phyloP scores from a whole-genome alignment of 1,140 invertebrate genomes.

The Acromyrmex charruanus region DNA sequence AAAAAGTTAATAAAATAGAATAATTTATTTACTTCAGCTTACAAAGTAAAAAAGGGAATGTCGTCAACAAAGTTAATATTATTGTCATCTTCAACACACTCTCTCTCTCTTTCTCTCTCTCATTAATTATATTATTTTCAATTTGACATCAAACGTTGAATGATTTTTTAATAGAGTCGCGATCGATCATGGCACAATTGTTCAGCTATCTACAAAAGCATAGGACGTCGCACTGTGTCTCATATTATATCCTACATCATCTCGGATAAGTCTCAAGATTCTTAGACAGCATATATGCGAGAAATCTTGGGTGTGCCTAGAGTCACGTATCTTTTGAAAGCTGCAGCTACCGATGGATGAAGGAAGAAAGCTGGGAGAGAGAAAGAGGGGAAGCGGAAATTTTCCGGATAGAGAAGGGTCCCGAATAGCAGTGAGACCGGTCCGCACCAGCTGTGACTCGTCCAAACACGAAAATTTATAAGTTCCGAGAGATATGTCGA shows the following conservation, averaged over 20 bases:
- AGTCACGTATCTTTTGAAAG: conserved; percentile 72
- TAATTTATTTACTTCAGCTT: too few species aligned
- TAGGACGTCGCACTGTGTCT: background rate
- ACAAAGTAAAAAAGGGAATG: too few species aligned
- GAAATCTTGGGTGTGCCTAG: conserved; percentile 67
- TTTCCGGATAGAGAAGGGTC: conserved; percentile 63
- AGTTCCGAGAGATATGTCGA: conserved; percentile 57
- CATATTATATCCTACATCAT: background rate
- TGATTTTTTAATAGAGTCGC: background rate
- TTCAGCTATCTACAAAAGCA: background rate
- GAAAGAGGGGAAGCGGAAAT: conserved; percentile 47
- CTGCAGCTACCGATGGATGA: conserved; percentile 62
- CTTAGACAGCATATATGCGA: conserved; percentile 45
- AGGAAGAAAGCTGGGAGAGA: background rate
- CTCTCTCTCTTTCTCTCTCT: too few species aligned
- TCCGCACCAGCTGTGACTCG: conserved; percentile 73
- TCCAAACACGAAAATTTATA: conserved; percentile 82
- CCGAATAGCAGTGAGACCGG: conserved; percentile 61
- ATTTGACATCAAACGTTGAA: background rate
- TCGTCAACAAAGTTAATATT: background rate
- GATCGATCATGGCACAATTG: background rate
- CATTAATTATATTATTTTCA: background rate
- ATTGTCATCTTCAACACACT: background rate
- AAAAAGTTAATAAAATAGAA: too few species aligned
- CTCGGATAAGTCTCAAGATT: conserved; percentile 31